Evolutionary conservation across 2,797 vertebrate species (phyloP), one percentile per base, ranked within the genome.

Genomic region (Megaceryle alcyon): DNA sequence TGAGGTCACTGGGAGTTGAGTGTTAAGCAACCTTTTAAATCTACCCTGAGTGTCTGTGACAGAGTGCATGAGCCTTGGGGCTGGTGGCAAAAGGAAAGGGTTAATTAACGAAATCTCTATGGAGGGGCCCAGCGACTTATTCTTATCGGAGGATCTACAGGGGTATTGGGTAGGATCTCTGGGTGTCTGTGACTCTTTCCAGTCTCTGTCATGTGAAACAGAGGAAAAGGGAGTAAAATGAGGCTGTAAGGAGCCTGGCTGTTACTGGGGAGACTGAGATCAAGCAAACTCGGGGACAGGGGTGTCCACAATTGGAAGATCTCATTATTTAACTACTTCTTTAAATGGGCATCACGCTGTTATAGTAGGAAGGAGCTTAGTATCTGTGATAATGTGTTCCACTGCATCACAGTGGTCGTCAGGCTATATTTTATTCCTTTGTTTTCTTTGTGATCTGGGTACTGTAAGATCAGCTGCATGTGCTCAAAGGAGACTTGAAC

Each of bases 171-270:
- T 14, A 51, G 56, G 59, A 54, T 51, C 60, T 85, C 15, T 43
- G 90, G 53, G 96, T 94, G 96, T 93, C 83, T 77, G 60, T 95
- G 96, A 96, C 83, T 93, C 68, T 97, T 33, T 93, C 86, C 95
- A 96, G 96, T 56, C 21, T 92, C 75, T 96, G 92, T 95, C 94
- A 92, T 92, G 49, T 7, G 68, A 92, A 82, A 31, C 41, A 66
- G 82, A 76, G 82, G 53, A 82, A 46, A 43, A 65, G n/a, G 53
- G 33, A 75, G 81, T 71, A 60, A 82, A 87, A 77, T 8, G 35
- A 83, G 41, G 53, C 73, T 94, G 17, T 31, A 61, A 91, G 49
- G 61, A 94, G 29, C 54, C 44, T 0, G 1, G 28, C 31, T 80
- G 5, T 70, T 64, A 17, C 26, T 53, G 29, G 44, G 41, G 14